Evolutionary conservation across 2,113 vertebrate species (phyloP).

Genomic region (Bagarius yarrelli): DNA sequence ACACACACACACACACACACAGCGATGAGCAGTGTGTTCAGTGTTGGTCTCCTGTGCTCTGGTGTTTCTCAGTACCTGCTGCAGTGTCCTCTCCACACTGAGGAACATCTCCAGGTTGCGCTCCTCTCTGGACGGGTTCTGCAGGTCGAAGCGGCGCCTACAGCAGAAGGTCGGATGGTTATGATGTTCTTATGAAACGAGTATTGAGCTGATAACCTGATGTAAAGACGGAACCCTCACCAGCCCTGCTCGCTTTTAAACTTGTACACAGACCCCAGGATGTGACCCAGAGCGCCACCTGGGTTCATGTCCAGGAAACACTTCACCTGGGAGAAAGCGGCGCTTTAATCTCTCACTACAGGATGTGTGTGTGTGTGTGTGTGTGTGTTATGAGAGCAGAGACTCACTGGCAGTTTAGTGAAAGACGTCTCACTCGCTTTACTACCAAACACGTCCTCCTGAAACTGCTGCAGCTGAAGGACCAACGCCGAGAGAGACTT

Average conservation of each 20-base stretch:
- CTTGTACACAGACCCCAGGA: constrained; percentile 93
- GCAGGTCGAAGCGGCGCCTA: constrained; percentile 94
- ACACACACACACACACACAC: constrained; percentile 3
- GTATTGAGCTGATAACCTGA: not conserved
- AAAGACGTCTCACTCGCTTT: constrained; percentile 84
- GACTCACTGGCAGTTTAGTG: constrained; percentile 93
- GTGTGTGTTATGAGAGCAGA: not conserved
- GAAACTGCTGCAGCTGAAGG: constrained; percentile 93
- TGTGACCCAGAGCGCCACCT: constrained; percentile 90
- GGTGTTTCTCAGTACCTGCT: constrained; percentile 75
- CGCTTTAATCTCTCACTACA: no score
- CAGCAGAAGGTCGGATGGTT: not conserved
- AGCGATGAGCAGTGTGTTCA: not conserved
- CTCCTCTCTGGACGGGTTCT: constrained; percentile 91
- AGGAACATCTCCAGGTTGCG: constrained; percentile 96
- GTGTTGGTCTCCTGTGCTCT: not conserved
- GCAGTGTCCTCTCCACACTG: constrained; percentile 85
- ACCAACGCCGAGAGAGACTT: constrained; percentile 87
- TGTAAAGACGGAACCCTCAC: constrained; percentile 70
- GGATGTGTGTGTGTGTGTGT: no score
- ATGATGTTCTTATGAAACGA: not conserved
- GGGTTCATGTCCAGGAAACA: constrained; percentile 93
- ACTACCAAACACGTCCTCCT: constrained; percentile 93
- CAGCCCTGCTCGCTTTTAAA: constrained; percentile 97
- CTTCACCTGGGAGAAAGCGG: constrained; percentile 73